A percentile compares a stretch with the other conserved stretches of the same genome.
Conservation (phyloP, 2,888 invertebrate species). For the Ischnus inquisitorius region DNA sequence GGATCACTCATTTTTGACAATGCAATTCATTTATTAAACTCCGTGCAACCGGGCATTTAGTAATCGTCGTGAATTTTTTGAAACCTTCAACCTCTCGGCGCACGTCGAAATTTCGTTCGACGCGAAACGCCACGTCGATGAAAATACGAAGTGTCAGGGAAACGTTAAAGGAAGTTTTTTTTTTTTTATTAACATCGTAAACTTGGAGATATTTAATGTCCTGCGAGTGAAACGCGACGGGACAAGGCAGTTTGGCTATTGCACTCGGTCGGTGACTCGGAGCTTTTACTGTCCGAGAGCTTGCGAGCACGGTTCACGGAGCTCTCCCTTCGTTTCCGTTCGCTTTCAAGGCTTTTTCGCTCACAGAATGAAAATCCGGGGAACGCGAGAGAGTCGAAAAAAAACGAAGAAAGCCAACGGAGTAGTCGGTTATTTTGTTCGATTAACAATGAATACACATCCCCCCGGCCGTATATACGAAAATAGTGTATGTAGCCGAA, state of each 20-base stretch:
- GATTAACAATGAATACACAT: slow-evolving; percentile 3
- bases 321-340: slow-evolving; percentile 10
- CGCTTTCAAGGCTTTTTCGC: slow-evolving; percentile 4
- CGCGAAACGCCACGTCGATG: neutral
- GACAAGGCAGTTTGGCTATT: too few species aligned
- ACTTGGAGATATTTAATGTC: slow-evolving; percentile 35
- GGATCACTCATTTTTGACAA: too few species aligned
- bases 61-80: too few species aligned
- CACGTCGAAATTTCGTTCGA: slow-evolving; percentile 10
- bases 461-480: slow-evolving; percentile 12
- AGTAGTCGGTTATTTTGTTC: slow-evolving; percentile 15
- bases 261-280: slow-evolving; percentile 6
- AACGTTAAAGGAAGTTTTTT: slow-evolving; percentile 28
- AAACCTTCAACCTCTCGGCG: neutral
- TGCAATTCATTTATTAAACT: too few species aligned
- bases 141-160: neutral
- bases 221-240: slow-evolving; percentile 20
- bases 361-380: neutral
- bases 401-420: neutral
- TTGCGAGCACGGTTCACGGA: neutral
- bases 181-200: slow-evolving; percentile 40
- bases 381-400: slow-evolving; percentile 2
- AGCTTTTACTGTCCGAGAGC: slow-evolving; percentile 18
- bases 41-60: too few species aligned
- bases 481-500: slow-evolving; percentile 17